Evolutionary conservation across 2,113 vertebrate species (phyloP).

Genomic region (Columba janthina): DNA sequence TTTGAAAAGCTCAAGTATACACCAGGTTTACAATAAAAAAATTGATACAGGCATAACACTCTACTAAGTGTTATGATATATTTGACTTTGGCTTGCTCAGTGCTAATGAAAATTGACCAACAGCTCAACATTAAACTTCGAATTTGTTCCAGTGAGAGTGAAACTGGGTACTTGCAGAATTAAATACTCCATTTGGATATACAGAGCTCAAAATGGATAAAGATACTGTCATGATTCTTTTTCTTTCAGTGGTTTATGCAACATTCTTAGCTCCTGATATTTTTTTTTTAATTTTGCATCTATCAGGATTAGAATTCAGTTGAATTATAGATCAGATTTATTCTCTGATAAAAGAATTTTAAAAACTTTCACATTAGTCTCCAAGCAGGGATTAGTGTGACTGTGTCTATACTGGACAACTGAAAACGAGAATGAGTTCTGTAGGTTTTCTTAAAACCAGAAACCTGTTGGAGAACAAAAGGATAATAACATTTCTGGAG

Average conservation of each 20-base stretch:
- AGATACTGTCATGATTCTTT: neutral
- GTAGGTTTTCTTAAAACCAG: neutral
- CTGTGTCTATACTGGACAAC: neutral
- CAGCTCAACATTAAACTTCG: neutral
- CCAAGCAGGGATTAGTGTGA: neutral
- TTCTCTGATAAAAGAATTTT: neutral
- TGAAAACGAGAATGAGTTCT: neutral
- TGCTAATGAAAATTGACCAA: neutral
- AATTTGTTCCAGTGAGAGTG: neutral
- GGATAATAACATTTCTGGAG: neutral
- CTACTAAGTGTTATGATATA: neutral
- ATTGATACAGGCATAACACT: neutral
- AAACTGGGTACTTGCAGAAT: neutral
- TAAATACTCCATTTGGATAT: neutral
- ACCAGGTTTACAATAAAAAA: neutral
- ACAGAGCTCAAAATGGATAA: neutral
- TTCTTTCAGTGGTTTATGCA: neutral
- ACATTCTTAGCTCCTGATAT: neutral
- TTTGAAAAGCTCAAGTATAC: neutral
- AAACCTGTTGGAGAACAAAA: neutral
- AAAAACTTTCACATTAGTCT: neutral
- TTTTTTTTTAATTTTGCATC: neutral
- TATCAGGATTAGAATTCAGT: neutral
- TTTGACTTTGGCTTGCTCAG: neutral
- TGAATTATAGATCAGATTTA: neutral